Evolutionary conservation across 1,140 invertebrate species (phyloP).

Genomic region (Cydia amplana): DNA sequence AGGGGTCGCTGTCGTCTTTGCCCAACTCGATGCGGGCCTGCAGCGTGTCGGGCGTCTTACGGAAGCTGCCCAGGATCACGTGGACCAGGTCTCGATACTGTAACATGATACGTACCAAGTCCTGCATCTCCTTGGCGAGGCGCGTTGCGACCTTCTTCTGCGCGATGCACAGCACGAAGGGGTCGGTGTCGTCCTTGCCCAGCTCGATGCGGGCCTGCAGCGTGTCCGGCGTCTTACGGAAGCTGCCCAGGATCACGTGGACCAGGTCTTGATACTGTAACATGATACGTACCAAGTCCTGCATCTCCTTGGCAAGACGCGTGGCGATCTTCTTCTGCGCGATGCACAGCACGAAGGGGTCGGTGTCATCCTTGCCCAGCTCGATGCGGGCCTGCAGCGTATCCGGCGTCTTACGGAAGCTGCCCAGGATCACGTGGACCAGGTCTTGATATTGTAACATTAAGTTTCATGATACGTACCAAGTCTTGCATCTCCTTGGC

Average conservation of each 20-base stretch:
- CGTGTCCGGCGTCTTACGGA: slow-evolving; percentile 92
- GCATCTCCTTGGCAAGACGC: slow-evolving; percentile 94
- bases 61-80: slow-evolving; percentile 90
- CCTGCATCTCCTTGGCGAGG: slow-evolving; percentile 95
- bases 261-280: no score
- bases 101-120: slow-evolving; percentile 89
- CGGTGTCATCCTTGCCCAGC: slow-evolving; percentile 94
- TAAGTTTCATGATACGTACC: slow-evolving; percentile 84
- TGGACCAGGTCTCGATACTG: no score
- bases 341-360: slow-evolving; percentile 95
- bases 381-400: slow-evolving; percentile 92
- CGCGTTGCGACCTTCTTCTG: slow-evolving; percentile 92
- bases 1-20: slow-evolving; percentile 94
- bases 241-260: slow-evolving; percentile 90
- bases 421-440: slow-evolving; percentile 89
- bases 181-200: slow-evolving; percentile 94
- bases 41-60: slow-evolving; percentile 92
- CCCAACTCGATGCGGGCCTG: slow-evolving; percentile 92
- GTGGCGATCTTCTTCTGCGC: slow-evolving; percentile 93
- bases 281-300: slow-evolving; percentile 90
- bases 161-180: slow-evolving; percentile 95
- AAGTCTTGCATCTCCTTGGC: slow-evolving; percentile 97
- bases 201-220: slow-evolving; percentile 92
- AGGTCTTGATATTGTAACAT: no score
- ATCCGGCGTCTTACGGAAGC: slow-evolving; percentile 93